Conservation (phyloP, 2,113 vertebrate species). For the Pomatorhinus ruficollis region DNA sequence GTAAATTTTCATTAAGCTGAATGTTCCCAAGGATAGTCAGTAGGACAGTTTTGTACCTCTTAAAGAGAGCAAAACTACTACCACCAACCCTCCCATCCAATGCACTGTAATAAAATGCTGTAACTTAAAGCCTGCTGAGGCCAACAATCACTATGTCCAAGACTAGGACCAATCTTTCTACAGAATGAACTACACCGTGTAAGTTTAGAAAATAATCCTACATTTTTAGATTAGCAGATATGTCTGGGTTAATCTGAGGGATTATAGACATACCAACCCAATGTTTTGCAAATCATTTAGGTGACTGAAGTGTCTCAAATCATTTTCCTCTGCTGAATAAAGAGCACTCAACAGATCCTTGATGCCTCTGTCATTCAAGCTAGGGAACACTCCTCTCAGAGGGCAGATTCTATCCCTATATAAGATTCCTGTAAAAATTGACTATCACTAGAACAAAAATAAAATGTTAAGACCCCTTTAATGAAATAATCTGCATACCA, state of each 20-base stretch:
- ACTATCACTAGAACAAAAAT: constrained; percentile 52
- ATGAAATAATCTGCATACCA: background rate
- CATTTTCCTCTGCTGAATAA: constrained; percentile 37
- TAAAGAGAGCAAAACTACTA: background rate
- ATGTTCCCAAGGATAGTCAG: background rate
- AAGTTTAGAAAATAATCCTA: background rate
- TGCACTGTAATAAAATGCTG: background rate
- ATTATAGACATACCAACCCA: constrained; percentile 42
- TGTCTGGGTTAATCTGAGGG: background rate
- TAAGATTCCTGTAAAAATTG: constrained; percentile 38
- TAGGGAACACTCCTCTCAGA: constrained; percentile 3
- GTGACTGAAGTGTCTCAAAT: constrained; percentile 38
- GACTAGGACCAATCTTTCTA: background rate
- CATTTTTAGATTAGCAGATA: background rate
- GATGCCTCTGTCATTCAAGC: constrained; percentile 46
- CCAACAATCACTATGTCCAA: background rate
- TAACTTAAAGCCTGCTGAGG: background rate
- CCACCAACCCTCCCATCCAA: background rate
- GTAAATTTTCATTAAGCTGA: background rate
- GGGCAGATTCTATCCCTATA: constrained; percentile 17
- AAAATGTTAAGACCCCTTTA: constrained; percentile 8
- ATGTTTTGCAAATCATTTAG: constrained; percentile 41
- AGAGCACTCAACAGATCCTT: constrained; percentile 31
- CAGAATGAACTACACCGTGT: background rate
- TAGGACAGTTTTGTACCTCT: background rate